Base-by-base conservation (phyloP, 2,888 invertebrate species). In the Macrostomum cliftonense region DNA sequence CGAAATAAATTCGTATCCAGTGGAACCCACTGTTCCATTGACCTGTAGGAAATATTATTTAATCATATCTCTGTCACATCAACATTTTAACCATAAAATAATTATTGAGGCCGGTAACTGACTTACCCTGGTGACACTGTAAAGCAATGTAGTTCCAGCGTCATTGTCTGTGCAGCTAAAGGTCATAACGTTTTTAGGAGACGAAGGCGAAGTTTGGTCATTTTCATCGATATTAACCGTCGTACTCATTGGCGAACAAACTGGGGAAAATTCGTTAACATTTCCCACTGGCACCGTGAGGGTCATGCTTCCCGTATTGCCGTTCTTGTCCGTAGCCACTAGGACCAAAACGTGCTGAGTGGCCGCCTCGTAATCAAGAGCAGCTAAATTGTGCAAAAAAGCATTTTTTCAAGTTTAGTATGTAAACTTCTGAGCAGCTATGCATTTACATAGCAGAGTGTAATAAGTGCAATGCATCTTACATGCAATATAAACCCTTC, bases 331-430 rank as follows among this genome's bases (percentile, higher is more conserved):
- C 2, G 17, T n/a, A 7, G 45, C 45, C 4, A 37, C 39, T 12
- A 45, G 11, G 2, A n/a, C 17, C 5, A 45, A 16, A 37, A 39
- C 17, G 17, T 39, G 37, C 9, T 36, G n/a, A 13, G 5, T 36
- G 2, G 45, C 38, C 17, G 38, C 43, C 21, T 45, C 45, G 17
- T 45, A 45, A 12, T 45, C 45, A n/a, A 45, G 37, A 38, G 38
- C 37, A 9, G 28, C 28, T 28, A 9, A 28, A 28, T 7, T 28
- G 4, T 28, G 4, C 4, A 7, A 28, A 28, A 28, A 28, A n/a
- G n/a, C n/a, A n/a, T n/a, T n/a, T n/a, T n/a, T n/a, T n/a, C n/a
- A n/a, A 28, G 28, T 28, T 28, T 28, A 28, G 28, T 28, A n/a
- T n/a, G n/a, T n/a, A n/a, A n/a, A n/a, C n/a, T n/a, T n/a, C n/a